These are phyloP conservation scores for Physocephala rufipes DNA, from an alignment of 2,888 invertebrate genomes.

Conservation along the genomic window DNA sequence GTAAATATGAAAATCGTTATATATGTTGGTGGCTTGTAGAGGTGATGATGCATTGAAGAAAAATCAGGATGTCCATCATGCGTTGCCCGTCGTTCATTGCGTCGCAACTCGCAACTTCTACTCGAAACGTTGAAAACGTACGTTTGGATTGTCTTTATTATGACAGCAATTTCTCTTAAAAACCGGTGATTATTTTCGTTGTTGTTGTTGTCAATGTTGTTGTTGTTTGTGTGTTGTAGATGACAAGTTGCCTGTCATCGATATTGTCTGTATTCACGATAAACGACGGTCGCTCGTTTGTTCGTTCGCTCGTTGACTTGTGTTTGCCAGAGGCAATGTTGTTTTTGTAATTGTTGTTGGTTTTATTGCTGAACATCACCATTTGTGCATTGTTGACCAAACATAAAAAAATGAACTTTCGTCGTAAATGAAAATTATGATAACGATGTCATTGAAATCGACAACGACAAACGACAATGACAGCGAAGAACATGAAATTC, in stretches of 20 bases:
- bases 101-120: background rate
- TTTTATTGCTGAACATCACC: background rate
- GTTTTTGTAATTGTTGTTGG: constrained; percentile 15
- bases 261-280: too few species aligned
- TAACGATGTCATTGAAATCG: constrained; percentile 32
- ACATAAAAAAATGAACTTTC: constrained; percentile 51
- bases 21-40: background rate
- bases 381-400: constrained; percentile 56
- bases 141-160: constrained; percentile 30
- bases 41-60: too few species aligned
- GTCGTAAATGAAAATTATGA: constrained; percentile 50
- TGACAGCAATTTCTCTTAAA: constrained; percentile 24
- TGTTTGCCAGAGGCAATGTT: constrained; percentile 11
- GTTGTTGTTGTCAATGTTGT: constrained; percentile 24
- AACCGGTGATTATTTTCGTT: constrained; percentile 20
- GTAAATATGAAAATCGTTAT: constrained; percentile 23
- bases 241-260: too few species aligned
- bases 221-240: constrained; percentile 13
- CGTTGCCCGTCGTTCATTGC: background rate
- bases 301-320: background rate
- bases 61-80: constrained; percentile 10
- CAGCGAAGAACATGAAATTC: background rate
- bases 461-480: constrained; percentile 8
- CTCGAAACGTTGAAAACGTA: background rate
- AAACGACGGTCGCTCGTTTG: constrained; percentile 10